A percentile compares a stretch with the other conserved stretches of the same genome.
Evolutionary conservation across 2,888 invertebrate genomes (phyloP).

Genomic region (Bombyx huttoni): DNA sequence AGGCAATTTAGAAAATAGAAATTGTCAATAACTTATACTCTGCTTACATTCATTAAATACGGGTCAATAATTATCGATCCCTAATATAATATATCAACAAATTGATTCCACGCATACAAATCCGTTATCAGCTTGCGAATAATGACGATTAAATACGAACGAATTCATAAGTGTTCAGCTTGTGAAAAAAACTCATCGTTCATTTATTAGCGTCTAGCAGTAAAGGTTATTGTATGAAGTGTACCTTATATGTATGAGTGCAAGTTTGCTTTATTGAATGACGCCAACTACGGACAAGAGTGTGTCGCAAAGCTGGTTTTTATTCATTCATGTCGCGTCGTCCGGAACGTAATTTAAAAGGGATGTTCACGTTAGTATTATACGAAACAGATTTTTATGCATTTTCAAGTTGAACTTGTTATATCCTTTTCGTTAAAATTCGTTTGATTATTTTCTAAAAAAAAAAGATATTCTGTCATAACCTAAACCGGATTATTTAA

Average conservation of each 20-base stretch:
- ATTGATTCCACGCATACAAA: too few species aligned
- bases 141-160: too few species aligned
- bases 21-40: too few species aligned
- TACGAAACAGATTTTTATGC: not conserved
- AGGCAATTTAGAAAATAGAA: too few species aligned
- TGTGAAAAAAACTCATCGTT: not conserved
- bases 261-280: conserved; percentile 3
- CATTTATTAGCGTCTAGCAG: not conserved
- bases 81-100: too few species aligned
- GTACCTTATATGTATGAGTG: not conserved
- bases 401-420: not conserved
- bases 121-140: too few species aligned
- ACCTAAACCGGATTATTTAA: not conserved
- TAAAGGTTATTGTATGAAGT: not conserved
- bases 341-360: not conserved
- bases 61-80: too few species aligned
- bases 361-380: not conserved
- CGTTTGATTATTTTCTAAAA: not conserved
- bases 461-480: not conserved
- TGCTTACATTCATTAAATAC: too few species aligned
- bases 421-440: not conserved
- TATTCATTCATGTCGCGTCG: not conserved
- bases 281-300: conserved; percentile 2
- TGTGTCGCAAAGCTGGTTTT: conserved; percentile 2
- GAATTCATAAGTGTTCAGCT: too few species aligned